phyloP scores from a whole-genome alignment of 1,140 invertebrate genomes.

The Drosophila serrata region DNA sequence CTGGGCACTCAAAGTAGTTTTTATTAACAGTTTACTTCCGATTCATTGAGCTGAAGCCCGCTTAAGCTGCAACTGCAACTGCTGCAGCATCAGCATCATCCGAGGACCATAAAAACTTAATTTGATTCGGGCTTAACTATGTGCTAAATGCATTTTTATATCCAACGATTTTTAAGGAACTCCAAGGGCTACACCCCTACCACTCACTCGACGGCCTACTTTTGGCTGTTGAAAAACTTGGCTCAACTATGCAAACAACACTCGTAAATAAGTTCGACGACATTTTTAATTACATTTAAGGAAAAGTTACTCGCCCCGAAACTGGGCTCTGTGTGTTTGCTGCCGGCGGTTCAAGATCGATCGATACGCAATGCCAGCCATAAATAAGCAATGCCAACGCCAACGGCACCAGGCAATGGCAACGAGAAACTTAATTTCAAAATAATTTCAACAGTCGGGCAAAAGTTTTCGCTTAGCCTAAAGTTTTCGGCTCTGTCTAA shows the following conservation, averaged over 20 bases:
- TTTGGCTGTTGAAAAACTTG: conserved; percentile 55
- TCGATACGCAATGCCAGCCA: conserved; percentile 73
- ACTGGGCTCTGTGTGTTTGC: conserved; percentile 24
- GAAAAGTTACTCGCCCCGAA: conserved; percentile 56
- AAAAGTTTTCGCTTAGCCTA: conserved; percentile 65
- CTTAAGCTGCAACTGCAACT: conserved; percentile 22
- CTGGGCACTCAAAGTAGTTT: conserved; percentile 40
- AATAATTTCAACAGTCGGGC: conserved; percentile 66
- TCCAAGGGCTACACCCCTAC: neutral
- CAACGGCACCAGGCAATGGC: conserved; percentile 39
- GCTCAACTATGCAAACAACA: conserved; percentile 68
- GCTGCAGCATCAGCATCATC: neutral
- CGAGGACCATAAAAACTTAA: conserved; percentile 43
- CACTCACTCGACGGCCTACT: conserved; percentile 15
- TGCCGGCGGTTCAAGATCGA: conserved; percentile 65
- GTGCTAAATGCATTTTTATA: conserved; percentile 54
- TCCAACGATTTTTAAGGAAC: conserved; percentile 25
- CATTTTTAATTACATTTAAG: conserved; percentile 82
- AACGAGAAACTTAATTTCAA: conserved; percentile 77
- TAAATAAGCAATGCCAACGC: conserved; percentile 74
- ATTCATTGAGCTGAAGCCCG: conserved; percentile 40
- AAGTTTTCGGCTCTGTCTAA: conserved; percentile 62
- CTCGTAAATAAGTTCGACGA: conserved; percentile 82
- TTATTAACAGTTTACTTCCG: conserved; percentile 55
- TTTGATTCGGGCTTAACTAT: conserved; percentile 49